Base-by-base conservation (phyloP, 2,797 vertebrate species). In the Otolemur crassicaudatus region DNA sequence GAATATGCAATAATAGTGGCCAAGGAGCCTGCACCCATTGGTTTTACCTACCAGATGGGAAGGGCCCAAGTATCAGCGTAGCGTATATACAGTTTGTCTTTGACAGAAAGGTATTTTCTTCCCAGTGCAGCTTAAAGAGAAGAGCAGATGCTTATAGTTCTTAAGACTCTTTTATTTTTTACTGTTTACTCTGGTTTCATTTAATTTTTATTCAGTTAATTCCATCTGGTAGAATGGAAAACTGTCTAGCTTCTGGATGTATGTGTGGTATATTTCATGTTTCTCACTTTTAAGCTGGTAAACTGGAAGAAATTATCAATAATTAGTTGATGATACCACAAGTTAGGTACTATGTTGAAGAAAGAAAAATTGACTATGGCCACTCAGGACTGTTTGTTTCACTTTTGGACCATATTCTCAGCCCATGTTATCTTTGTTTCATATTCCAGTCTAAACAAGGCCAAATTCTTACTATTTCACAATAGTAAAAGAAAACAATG, bases 201-300 rank as follows among this genome's bases (percentile, higher is more conserved):
- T 94, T 95, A 63, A 76, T 93, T 96, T 97, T 90, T 94, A 84
- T 93, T 94, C 3, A 80, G 25, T 73, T 94, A 94, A 86, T 94
- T 95, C n/a, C 7, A 76, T 86, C 60, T 92, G 7, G 94, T 80
- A 97, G 37, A 96, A 67, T 97, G 81, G 34, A 96, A 96, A 75
- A 73, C 31, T 87, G 0, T 83, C 83, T 96, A 87, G 63, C 31
- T 76, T 90, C 23, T 75, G 14, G n/a, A 80, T 4, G 13, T 58
- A 80, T 37, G 7, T 34, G 22, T 94, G 75, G n/a, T 83, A 25
- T 90, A 19, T 89, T 92, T 79, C 31, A 77, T 77, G 67, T n/a
- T 93, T 93, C 83, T 94, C 46, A 89, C 53, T 91, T 97, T 95
- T 89, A 96, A 95, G 46, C 82, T 96, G 69, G 63, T 94, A 97